Base-by-base conservation (phyloP, 2,888 invertebrate genomes). In the Lordiphosa andalusiaca region DNA sequence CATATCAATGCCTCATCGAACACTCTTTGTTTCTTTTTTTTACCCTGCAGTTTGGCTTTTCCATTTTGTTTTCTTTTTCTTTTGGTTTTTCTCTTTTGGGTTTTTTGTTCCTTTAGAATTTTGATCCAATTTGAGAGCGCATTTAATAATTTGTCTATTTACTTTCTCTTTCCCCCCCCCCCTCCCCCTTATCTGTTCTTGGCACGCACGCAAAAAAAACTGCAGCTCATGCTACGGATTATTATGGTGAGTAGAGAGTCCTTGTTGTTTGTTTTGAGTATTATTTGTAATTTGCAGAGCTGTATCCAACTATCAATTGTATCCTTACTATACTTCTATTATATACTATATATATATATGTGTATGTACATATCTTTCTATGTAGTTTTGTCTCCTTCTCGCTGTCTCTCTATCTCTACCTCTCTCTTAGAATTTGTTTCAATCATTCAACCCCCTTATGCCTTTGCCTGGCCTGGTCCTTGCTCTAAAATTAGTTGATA, bases 161-260 rank as follows among this genome's bases (percentile, higher is more conserved):
- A 73, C 73, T 80, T 82, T 63, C 65, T 88, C 88, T 84, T 71
- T 69, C 70, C 63, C 65, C 80, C n/a, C n/a, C n/a, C n/a, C n/a
- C n/a, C n/a, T n/a, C n/a, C n/a, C n/a, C 69, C 70, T 69, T 77
- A 65, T 69, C 78, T 80, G 84, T 84, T 84, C 65, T 77, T 80
- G 77, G 82, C 72, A 72, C 78, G 84, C 83, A 81, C 77, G 72
- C 73, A 84, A 77, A 80, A 80, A 70, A 69, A 62, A 74, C 68
- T 78, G 75, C 91, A 96, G 97, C 97, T 92, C 97, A 96, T 94
- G 96, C 97, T 90, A 96, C 97, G 93, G 98, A 97, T 93, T 98
- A 98, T 92, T 98, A 98, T 96, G 98, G 98, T 98, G 96, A 97
- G 98, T 97, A 93, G 92, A 30, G 30, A 30, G 30, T 74, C 65